Evolutionary conservation across 2,113 vertebrate genomes (phyloP), one percentile per base, ranked within the genome.

Genomic region (Pipa parva): DNA sequence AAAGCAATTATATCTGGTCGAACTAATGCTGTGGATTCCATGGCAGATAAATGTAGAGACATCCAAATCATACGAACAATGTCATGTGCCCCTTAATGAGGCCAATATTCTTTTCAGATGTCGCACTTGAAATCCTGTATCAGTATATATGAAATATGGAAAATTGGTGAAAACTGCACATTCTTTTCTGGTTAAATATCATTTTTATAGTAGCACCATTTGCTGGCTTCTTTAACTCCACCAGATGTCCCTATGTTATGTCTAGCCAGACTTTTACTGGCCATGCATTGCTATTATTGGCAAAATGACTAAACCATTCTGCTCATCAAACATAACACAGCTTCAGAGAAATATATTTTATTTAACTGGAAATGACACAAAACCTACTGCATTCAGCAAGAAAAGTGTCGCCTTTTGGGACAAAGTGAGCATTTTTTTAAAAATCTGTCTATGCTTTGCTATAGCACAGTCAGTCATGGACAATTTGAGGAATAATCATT

Each of bases 1-100:
- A 24, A 20, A 52, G 7, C 22, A 36, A 36, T 36, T 2, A 72
- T 75, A 75, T 70, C 77, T 76, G 81, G 72, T 77, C 77, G 42
- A 78, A 56, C 33, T 36, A n/a, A 36, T 36, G 33, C 10, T 36
- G 33, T 36, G 33, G 33, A 13, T 36, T 36, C 15, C 33, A 36
- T 36, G 33, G 33, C 15, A 13, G 33, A 13, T 36, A 36, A 36
- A 11, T 9, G 33, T 36, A n/a, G n/a, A n/a, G 33, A 36, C 33
- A 9, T n/a, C 1, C 33, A 36, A 36, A 36, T 7, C 6, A 36
- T 36, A 11, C 1, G 7, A 1, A 36, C 33, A 9, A 36, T 36
- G 15, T 36, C 33, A 36, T 36, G 33, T 13, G 10, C n/a, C n/a
- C n/a, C n/a, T n/a, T n/a, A n/a, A n/a, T 13, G 15, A 36, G 15